Evolutionary conservation across 1,140 invertebrate species (phyloP).

Genomic region (Bilobella aurantiaca): DNA sequence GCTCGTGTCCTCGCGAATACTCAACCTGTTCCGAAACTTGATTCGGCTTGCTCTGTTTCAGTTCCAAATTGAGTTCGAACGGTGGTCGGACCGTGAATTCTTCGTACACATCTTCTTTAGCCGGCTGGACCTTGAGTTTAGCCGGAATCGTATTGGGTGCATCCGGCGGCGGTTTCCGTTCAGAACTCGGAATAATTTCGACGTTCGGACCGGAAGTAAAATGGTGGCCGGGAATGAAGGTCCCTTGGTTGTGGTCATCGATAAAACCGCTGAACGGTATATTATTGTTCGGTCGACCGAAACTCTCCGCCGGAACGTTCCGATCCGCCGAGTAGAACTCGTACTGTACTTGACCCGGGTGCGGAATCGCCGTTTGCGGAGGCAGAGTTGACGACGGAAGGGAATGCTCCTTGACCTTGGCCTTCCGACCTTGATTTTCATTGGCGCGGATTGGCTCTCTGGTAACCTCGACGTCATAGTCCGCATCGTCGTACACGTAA

Average conservation of each 20-base stretch:
- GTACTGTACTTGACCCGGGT: background rate
- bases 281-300: background rate
- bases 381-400: background rate
- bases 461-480: conserved; percentile 27
- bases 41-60: background rate
- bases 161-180: conserved; percentile 33
- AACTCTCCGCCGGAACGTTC: background rate
- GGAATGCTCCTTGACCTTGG: background rate
- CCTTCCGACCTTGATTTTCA: background rate
- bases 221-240: background rate
- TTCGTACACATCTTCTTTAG: background rate
- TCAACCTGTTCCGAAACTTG: background rate
- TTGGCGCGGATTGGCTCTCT: background rate
- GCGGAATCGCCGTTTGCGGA: background rate
- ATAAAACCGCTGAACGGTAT: background rate
- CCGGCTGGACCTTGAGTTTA: background rate
- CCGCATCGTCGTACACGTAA: conserved; percentile 34
- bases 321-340: background rate
- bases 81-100: background rate
- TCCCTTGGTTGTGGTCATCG: background rate
- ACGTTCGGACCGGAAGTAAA: conserved; percentile 25
- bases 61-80: background rate
- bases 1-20: background rate
- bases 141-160: conserved; percentile 30
- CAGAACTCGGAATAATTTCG: conserved; percentile 33